Evolutionary conservation across 2,797 vertebrate genomes (phyloP).

Genomic region (Mus minutoides): DNA sequence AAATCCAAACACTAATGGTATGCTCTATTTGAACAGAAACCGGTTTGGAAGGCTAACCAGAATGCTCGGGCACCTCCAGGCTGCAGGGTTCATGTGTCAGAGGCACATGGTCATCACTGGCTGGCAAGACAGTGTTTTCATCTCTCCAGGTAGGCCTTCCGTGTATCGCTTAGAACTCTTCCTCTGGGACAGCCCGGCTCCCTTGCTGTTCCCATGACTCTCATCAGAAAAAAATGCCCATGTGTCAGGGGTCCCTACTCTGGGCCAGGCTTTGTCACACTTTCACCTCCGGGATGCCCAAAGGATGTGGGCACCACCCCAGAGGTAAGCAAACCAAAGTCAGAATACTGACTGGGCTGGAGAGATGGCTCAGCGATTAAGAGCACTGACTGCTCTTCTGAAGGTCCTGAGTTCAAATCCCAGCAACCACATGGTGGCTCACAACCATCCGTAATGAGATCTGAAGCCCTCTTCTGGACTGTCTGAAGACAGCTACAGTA

Average conservation of each 20-base stretch:
- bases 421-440: too few species aligned
- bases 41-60: background rate
- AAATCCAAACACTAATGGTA: background rate
- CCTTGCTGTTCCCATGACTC: background rate
- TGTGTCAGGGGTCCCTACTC: background rate
- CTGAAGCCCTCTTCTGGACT: too few species aligned
- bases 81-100: background rate
- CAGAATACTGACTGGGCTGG: background rate
- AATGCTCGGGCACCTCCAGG: background rate
- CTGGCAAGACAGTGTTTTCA: rapidly evolving
- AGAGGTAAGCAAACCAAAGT: background rate
- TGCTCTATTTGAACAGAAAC: background rate
- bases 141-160: background rate
- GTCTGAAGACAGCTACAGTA: too few species aligned
- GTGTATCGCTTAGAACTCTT: background rate
- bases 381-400: too few species aligned
- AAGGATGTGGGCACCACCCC: background rate
- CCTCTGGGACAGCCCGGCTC: background rate
- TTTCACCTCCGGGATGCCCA: background rate
- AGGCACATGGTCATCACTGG: background rate
- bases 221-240: rapidly evolving
- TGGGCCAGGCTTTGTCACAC: background rate
- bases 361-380: too few species aligned
- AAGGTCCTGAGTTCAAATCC: too few species aligned
- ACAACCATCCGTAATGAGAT: too few species aligned